Evolutionary conservation across 1,140 invertebrate species (phyloP).

Genomic region (Lordiphosa mommai): DNA sequence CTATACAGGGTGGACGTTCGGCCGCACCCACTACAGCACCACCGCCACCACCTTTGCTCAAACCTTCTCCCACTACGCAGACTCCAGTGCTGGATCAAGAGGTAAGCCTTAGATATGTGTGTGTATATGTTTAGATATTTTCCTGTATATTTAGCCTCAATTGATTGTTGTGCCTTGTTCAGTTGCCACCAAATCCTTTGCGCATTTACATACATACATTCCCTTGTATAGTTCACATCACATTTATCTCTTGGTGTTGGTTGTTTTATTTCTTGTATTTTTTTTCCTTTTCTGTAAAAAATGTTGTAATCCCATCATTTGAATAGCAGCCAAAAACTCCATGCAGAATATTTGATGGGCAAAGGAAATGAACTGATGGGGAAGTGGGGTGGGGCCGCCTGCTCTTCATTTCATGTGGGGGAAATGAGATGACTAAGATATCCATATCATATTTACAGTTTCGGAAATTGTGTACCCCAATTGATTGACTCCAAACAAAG

Average conservation of each 20-base stretch:
- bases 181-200: slow-evolving; percentile 31
- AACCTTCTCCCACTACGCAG: slow-evolving; percentile 80
- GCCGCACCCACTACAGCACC: slow-evolving; percentile 80
- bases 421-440: too few relatives aligned
- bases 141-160: slow-evolving; percentile 21
- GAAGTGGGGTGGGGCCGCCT: too few relatives aligned
- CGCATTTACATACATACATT: slow-evolving; percentile 27
- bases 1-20: slow-evolving; percentile 30
- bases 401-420: too few relatives aligned
- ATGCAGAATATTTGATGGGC: too few relatives aligned
- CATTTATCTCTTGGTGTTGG: slow-evolving; percentile 43
- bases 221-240: slow-evolving; percentile 23
- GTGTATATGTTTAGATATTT: too few relatives aligned
- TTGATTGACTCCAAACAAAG: too few relatives aligned
- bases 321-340: too few relatives aligned
- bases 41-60: slow-evolving; percentile 81
- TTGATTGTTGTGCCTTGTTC: slow-evolving; percentile 56
- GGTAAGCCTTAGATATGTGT: slow-evolving; percentile 78
- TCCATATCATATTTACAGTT: too few relatives aligned
- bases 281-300: not conserved
- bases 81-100: slow-evolving; percentile 85
- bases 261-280: slow-evolving; percentile 1
- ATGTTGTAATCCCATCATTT: not conserved
- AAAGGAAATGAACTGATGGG: too few relatives aligned
- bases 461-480: too few relatives aligned